Evolutionary conservation across 2,113 vertebrate species (phyloP).

Genomic region (Alethe diademata): DNA sequence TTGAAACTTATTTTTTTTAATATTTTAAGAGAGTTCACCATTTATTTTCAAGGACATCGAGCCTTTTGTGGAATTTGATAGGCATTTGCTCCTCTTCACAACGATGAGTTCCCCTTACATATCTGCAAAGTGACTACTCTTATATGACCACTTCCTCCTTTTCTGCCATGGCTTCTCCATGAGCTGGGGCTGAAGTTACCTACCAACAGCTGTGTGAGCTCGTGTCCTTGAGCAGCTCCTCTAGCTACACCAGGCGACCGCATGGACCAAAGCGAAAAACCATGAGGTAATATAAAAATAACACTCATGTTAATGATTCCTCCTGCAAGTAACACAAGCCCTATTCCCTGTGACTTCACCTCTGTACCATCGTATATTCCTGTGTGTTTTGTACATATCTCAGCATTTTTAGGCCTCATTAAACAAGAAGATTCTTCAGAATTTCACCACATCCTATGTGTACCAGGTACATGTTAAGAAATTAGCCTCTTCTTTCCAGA

Average conservation of each 20-base stretch:
- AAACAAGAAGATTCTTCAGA: not conserved
- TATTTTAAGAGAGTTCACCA: not conserved
- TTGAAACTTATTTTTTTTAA: not conserved
- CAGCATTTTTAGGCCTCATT: not conserved
- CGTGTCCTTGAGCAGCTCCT: not conserved
- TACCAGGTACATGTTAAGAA: not conserved
- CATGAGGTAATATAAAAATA: accelerated
- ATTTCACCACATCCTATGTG: not conserved
- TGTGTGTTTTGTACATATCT: not conserved
- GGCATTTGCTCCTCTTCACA: not conserved
- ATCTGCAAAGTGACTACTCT: not conserved
- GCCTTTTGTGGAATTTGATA: not conserved
- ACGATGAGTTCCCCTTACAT: not conserved
- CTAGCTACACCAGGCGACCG: not conserved
- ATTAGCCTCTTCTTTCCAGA: not conserved
- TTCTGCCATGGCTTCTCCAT: not conserved
- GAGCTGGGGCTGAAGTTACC: not conserved
- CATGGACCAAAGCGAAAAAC: not conserved
- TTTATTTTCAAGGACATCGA: not conserved
- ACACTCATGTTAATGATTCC: not conserved
- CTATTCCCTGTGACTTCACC: not conserved
- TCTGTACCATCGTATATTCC: not conserved
- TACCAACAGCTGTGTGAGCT: not conserved
- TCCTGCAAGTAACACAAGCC: not conserved
- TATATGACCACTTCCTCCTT: not conserved